Percentiles rank a stretch among this genome's conserved stretches.
Evolutionary conservation across 2,888 invertebrate genomes (phyloP).

Genomic region (Oscheius myriophilus): DNA sequence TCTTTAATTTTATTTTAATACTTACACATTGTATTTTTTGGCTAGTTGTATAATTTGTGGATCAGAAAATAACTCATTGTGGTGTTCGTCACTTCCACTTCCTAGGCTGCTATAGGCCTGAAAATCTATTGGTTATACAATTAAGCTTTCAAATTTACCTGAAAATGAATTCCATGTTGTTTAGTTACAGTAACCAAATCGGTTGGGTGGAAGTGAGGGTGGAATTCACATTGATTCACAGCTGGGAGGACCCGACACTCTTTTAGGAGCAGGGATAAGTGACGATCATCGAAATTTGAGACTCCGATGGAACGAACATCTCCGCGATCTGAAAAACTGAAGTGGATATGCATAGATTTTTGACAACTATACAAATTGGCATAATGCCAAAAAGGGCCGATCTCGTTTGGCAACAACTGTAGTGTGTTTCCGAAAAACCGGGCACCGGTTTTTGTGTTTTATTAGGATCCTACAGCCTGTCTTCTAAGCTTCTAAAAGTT

Average conservation of each 20-base stretch:
- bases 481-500: too few species aligned
- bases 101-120: conserved; percentile 79
- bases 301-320: conserved; percentile 81
- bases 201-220: conserved; percentile 80
- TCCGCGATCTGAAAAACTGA: conserved; percentile 53
- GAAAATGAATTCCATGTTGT: conserved; percentile 79
- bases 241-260: conserved; percentile 78
- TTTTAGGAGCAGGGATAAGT: conserved; percentile 77
- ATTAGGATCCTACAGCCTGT: too few species aligned
- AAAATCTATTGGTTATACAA: not conserved
- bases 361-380: not conserved
- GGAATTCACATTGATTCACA: conserved; percentile 79
- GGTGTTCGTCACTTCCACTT: conserved; percentile 49
- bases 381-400: not conserved
- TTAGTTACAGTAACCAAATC: conserved; percentile 79
- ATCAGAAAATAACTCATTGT: conserved; percentile 45
- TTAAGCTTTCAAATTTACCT: conserved; percentile 71
- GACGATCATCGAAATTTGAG: conserved; percentile 81
- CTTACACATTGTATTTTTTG: conserved; percentile 52
- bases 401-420: not conserved
- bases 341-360: not conserved
- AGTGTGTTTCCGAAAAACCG: too few species aligned
- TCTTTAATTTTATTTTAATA: not conserved
- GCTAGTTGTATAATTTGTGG: conserved; percentile 45
- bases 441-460: too few species aligned